Evolutionary conservation across 2,888 invertebrate genomes (phyloP).

Genomic region (Magallana nippona): DNA sequence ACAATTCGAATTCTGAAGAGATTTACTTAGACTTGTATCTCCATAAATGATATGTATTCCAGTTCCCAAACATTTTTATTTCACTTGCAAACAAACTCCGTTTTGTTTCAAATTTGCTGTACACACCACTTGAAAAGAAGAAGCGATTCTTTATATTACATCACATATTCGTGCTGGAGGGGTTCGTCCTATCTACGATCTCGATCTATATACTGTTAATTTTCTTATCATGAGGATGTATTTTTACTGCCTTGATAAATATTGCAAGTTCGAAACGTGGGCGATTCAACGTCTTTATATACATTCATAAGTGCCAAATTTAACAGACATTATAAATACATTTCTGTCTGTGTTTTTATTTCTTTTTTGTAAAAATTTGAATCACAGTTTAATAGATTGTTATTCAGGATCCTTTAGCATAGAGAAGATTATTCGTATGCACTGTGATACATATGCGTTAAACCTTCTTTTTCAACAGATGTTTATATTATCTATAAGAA

Average conservation of each 20-base stretch:
- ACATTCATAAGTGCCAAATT: slow-evolving; percentile 22
- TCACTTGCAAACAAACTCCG: too few relatives aligned
- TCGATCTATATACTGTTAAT: too few relatives aligned
- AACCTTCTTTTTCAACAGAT: neutral
- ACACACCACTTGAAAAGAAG: too few relatives aligned
- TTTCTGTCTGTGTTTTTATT: neutral
- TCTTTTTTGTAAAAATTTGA: neutral
- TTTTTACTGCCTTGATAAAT: neutral
- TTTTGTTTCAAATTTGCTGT: too few relatives aligned
- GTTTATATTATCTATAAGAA: neutral
- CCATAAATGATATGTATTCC: too few relatives aligned
- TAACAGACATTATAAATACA: slow-evolving; percentile 12
- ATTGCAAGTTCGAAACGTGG: neutral
- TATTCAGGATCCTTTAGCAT: neutral
- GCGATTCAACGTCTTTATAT: slow-evolving; percentile 4
- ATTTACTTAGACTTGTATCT: too few relatives aligned
- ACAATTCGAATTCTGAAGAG: too few relatives aligned
- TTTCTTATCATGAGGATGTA: too few relatives aligned
- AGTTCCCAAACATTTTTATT: too few relatives aligned
- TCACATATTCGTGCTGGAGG: too few relatives aligned
- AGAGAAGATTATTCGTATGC: neutral
- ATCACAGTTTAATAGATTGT: slow-evolving; percentile 13
- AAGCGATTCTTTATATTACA: too few relatives aligned
- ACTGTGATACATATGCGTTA: neutral
- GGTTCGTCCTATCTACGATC: too few relatives aligned